Base-by-base conservation (phyloP, 1,140 invertebrate genomes). In the Aricia agestis region DNA sequence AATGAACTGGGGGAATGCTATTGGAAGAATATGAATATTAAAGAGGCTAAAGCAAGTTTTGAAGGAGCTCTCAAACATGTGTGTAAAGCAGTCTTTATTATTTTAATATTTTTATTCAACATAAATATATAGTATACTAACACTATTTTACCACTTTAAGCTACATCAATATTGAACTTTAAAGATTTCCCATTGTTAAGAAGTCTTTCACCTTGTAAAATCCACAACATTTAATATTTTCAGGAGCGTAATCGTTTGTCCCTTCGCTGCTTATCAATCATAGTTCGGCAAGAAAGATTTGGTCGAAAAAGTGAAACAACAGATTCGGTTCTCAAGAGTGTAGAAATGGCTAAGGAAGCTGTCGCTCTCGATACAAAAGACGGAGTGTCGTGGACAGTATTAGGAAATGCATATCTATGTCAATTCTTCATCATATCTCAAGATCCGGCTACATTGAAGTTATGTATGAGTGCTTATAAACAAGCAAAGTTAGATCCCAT, bases 1-100 rank as follows among this genome's bases (percentile, higher is more conserved):
- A 98, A 98, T 84, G 95, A 97, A 83, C 92, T 98, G 10, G 97
- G 97, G 6, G 96, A 97, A 87, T 97, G 96, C 86, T 97, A 97
- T 87, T 98, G 96, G 95, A 98, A 98, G 86, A 96, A 96, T 86
- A 94, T 95, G 80, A 96, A 97, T 83, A 92, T 97, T 31, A 92
- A 94, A 77, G 95, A 96, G 76, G 96, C 97, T 1, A 96, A 95
- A 81, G 97, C 96, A 81, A 98, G 97, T 89, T 98, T 98, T 91
- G 93, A 94, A 78, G 95, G 95, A 76, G 96, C 96, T 75, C 89
- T 98, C 45, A 95, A 95, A 84, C 94, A 97, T 93, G 96, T 97
- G 93, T 91, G 92, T 92, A 67, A 42, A 25, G 25, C 25, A 25
- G 25, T 2, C 25, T 36, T 36, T 5, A 6, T 36, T 36, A 36